These are phyloP conservation scores for Nephila pilipes DNA, from an alignment of 1,140 invertebrate genomes.

Conservation along the genomic window DNA sequence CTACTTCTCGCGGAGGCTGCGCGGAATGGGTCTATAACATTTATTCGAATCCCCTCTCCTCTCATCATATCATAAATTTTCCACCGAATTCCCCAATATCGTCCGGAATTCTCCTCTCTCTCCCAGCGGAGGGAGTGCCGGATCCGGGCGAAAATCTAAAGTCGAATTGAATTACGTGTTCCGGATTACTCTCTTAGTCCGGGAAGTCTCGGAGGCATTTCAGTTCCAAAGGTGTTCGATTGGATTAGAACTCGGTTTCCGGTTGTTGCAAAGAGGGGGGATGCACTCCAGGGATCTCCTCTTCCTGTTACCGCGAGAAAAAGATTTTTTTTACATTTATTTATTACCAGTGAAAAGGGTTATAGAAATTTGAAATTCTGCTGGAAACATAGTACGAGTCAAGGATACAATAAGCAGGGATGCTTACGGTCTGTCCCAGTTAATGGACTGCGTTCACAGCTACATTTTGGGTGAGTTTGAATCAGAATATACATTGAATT, in stretches of 20 bases:
- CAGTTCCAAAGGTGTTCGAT: neutral
- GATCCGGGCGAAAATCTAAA: neutral
- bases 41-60: neutral
- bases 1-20: too few species aligned
- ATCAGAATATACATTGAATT: too few species aligned
- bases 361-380: too few species aligned
- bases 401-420: too few species aligned
- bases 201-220: neutral
- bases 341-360: too few species aligned
- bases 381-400: too few species aligned
- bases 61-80: constrained; percentile 47
- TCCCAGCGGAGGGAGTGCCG: neutral
- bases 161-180: constrained; percentile 40
- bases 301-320: neutral
- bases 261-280: neutral
- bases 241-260: constrained; percentile 18
- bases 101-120: neutral
- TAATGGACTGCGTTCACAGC: too few species aligned
- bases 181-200: neutral
- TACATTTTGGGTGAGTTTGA: too few species aligned
- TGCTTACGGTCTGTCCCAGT: too few species aligned
- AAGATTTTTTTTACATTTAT: too few species aligned
- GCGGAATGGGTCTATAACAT: neutral
- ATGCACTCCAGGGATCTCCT: neutral
- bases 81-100: neutral